Evolutionary conservation across 2,888 invertebrate genomes (phyloP).

Genomic region (Tetramorium bicarinatum): DNA sequence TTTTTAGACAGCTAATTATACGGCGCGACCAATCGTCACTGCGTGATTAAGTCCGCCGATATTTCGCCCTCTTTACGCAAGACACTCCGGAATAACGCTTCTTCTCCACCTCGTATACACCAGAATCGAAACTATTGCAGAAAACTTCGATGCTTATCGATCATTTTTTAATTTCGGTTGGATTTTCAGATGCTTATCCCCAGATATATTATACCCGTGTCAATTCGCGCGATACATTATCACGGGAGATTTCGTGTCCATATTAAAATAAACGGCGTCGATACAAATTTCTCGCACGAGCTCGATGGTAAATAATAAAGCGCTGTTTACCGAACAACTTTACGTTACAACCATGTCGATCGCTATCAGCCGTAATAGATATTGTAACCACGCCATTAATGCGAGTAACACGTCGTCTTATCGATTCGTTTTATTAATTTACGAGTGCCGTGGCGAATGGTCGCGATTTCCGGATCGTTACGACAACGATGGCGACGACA

Average conservation of each 20-base stretch:
- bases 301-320: conserved; percentile 48
- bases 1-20: conserved; percentile 50
- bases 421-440: conserved; percentile 51
- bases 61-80: conserved; percentile 18
- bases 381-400: conserved; percentile 12
- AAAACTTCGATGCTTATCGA: not conserved
- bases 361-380: conserved; percentile 34
- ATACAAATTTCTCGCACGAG: conserved; percentile 24
- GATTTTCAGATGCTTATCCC: not conserved
- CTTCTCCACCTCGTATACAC: not conserved
- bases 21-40: conserved; percentile 29
- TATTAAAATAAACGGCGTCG: conserved; percentile 3
- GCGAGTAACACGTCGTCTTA: conserved; percentile 40
- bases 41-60: conserved; percentile 36
- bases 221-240: conserved; percentile 5
- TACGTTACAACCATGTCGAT: conserved; percentile 32
- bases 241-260: not conserved
- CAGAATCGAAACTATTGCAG: not conserved
- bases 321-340: conserved; percentile 4
- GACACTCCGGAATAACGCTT: not conserved
- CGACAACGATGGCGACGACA: not conserved
- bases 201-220: not conserved
- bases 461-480: conserved; percentile 5
- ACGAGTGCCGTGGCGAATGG: conserved; percentile 8
- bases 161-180: not conserved